Base-by-base conservation (phyloP, 1,140 invertebrate genomes). In the Euborellia annulipes region DNA sequence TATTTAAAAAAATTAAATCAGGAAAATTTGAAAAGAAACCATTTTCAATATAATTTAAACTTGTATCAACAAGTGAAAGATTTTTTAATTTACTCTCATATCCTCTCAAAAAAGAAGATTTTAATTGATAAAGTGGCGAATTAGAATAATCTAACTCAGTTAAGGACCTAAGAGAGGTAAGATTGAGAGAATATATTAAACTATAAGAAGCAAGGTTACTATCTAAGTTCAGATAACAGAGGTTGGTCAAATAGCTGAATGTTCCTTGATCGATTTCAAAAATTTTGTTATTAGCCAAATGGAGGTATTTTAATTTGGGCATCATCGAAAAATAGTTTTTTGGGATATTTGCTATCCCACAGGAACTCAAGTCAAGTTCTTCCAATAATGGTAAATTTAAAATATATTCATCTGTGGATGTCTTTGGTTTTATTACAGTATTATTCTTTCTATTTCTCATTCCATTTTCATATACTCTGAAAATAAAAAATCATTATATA, bases 201-300 rank as follows among this genome's bases (percentile, higher is more conserved):
- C 11, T 58, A 52, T 32, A 58, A 62, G 0, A 58, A 43, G 0
- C 60, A 60, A 20, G 59, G 59, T 0, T 60, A 41, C 13, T 54
- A 37, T 18, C 71, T 3, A 74, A 38, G 47, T 74, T 71, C 14
- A 74, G 49, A 51, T 71, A 65, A 13, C 60, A 48, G 7, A 75
- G 36, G 13, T 51, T 55, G 2, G 19, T 49, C 2, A 71, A 48
- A 11, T 62, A 55, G 1, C 22, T 14, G 27, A 73, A 73, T 0
- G 62, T 61, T 9, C 59, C 55, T 0, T 55, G 38, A 16, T 60
- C 50, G 3, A 73, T 61, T 2, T 50, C 54, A 38, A 60, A 45
- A 7, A 74, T 68, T 18, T 62, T 62, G 42, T 74, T 74, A 45
- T 67, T 59, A 2, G 66, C 63, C 27, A 74, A 54, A 44, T 68